Evolutionary conservation across 2,113 vertebrate species (phyloP).

Genomic region (Oryzias javanicus): DNA sequence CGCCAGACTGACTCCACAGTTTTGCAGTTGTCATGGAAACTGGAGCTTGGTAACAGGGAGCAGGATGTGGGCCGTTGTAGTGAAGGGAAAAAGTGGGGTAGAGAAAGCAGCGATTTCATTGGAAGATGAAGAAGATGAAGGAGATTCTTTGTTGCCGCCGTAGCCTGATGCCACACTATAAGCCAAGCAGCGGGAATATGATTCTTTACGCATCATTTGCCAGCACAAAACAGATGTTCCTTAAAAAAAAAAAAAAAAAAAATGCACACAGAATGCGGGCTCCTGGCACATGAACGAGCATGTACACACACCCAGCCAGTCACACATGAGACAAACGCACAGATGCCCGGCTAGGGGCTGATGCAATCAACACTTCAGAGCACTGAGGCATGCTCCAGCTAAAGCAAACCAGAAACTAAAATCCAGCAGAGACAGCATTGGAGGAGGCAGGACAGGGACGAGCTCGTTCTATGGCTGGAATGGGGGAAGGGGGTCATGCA

Average conservation of each 20-base stretch:
- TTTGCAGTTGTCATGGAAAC: conserved; percentile 71
- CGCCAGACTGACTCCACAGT: conserved; percentile 42
- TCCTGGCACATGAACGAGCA: conserved; percentile 19
- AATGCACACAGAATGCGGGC: conserved; percentile 22
- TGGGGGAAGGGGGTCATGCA: neutral
- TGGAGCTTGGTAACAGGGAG: conserved; percentile 36
- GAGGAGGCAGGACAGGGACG: neutral
- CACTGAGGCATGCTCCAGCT: conserved; percentile 10
- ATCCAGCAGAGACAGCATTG: neutral
- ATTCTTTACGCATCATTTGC: conserved; percentile 44
- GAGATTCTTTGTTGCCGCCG: conserved; percentile 6
- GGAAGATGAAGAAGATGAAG: neutral
- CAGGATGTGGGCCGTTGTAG: conserved; percentile 31
- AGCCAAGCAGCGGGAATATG: conserved; percentile 6
- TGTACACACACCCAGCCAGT: neutral
- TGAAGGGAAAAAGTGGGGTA: neutral
- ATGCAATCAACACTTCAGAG: conserved; percentile 27
- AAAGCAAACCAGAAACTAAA: conserved; percentile 16
- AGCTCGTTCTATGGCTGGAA: too few species aligned
- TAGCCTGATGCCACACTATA: neutral
- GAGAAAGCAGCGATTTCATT: conserved; percentile 25
- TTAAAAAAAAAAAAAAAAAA: neutral
- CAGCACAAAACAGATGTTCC: conserved; percentile 25
- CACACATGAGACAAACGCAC: conserved; percentile 13
- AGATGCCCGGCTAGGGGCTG: conserved; percentile 13